phyloP scores from a whole-genome alignment of 2,113 vertebrate genomes.

The Lasiurus cinereus region DNA sequence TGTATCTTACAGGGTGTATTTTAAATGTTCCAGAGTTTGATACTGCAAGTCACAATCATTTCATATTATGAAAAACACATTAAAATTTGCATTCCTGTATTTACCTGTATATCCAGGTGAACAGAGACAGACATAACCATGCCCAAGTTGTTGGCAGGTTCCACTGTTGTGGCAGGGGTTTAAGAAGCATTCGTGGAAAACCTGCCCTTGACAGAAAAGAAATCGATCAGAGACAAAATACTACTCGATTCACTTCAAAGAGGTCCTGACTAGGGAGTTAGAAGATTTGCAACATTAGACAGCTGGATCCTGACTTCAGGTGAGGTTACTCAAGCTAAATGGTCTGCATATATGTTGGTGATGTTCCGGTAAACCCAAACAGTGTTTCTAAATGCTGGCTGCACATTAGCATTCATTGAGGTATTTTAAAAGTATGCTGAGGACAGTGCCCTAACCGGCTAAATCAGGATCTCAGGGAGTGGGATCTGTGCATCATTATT shows the following conservation, averaged over 20 bases:
- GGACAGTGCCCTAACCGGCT: not conserved
- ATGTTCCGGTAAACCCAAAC: not conserved
- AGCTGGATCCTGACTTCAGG: not conserved
- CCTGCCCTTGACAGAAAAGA: conserved; percentile 85
- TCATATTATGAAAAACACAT: not conserved
- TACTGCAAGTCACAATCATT: not conserved
- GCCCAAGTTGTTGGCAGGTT: conserved; percentile 96
- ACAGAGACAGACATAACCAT: conserved; percentile 95
- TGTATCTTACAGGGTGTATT: not conserved
- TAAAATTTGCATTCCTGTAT: not conserved
- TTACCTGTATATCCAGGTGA: conserved; percentile 89
- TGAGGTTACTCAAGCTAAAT: not conserved
- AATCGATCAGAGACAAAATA: conserved; percentile 38
- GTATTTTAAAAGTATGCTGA: not conserved
- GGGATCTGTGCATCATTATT: not conserved
- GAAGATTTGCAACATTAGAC: not conserved
- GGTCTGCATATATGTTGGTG: not conserved
- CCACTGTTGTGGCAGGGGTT: conserved; percentile 96
- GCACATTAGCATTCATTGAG: not conserved
- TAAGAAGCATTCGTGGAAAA: conserved; percentile 98
- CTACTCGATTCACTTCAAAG: not conserved
- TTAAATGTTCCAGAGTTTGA: not conserved
- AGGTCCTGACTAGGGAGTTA: not conserved
- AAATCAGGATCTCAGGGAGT: not conserved
- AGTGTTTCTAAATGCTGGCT: not conserved